A percentile compares a stretch with the other conserved stretches of the same genome.
Conservation (phyloP, 2,113 vertebrate genomes). For the Gnathonemus echidnorhynchus region DNA sequence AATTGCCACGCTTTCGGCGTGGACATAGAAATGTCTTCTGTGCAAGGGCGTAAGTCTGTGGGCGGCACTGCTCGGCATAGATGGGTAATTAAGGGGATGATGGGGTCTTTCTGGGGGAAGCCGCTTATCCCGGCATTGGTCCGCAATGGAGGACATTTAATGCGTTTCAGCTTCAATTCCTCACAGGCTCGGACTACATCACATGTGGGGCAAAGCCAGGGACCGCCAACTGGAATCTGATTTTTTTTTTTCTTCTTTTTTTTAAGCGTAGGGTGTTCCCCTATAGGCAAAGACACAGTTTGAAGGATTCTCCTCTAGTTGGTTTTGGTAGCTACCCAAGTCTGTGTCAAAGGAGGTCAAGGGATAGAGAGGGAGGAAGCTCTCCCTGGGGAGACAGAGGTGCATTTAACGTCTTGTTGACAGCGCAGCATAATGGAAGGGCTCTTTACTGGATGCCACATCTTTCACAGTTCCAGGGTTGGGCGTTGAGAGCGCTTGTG, state of each 20-base stretch:
- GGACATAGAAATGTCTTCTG: conserved; percentile 2
- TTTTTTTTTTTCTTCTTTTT: background rate
- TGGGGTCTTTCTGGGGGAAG: background rate
- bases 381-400: background rate
- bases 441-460: background rate
- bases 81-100: conserved; percentile 28
- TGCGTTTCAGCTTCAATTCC: background rate
- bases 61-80: background rate
- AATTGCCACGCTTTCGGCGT: conserved; percentile 23
- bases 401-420: background rate
- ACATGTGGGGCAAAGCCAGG: background rate
- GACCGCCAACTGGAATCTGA: background rate
- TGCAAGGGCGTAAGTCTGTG: background rate
- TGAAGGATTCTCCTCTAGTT: background rate
- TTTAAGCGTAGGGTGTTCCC: background rate
- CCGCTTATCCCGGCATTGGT: background rate
- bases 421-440: background rate
- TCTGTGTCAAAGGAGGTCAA: background rate
- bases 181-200: background rate
- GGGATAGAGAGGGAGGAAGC: background rate
- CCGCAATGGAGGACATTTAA: background rate
- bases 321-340: background rate
- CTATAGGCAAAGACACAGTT: background rate
- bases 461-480: background rate
- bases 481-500: background rate